phyloP scores from a whole-genome alignment of 2,888 invertebrate genomes.

The Rotaria macrura region DNA sequence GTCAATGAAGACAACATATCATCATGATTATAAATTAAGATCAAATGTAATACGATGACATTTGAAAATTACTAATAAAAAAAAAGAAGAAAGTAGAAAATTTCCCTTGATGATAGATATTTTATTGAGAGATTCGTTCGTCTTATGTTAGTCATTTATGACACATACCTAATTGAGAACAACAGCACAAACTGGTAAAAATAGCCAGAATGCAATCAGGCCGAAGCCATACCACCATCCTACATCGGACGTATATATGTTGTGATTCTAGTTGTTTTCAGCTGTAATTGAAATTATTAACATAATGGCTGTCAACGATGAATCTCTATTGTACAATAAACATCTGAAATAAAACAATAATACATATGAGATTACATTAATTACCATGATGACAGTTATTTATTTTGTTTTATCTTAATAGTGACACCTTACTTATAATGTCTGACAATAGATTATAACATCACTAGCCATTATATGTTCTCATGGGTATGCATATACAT shows the following conservation, averaged over 20 bases:
- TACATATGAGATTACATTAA: background rate
- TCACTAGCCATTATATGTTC: background rate
- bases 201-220: background rate
- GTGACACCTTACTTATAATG: background rate
- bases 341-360: background rate
- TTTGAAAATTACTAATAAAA: background rate
- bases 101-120: background rate
- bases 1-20: background rate
- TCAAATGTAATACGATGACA: background rate
- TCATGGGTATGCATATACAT: background rate
- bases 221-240: conserved; percentile 1
- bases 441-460: background rate
- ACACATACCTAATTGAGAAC: background rate
- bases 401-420: background rate
- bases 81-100: background rate
- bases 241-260: background rate
- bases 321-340: background rate
- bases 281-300: background rate
- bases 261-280: background rate
- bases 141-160: background rate
- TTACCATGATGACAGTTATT: background rate
- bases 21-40: background rate
- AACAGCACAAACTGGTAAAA: background rate
- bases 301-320: background rate
- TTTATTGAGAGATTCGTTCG: background rate